Conservation (phyloP, 2,797 vertebrate genomes). For the Brachymystax lenok region DNA sequence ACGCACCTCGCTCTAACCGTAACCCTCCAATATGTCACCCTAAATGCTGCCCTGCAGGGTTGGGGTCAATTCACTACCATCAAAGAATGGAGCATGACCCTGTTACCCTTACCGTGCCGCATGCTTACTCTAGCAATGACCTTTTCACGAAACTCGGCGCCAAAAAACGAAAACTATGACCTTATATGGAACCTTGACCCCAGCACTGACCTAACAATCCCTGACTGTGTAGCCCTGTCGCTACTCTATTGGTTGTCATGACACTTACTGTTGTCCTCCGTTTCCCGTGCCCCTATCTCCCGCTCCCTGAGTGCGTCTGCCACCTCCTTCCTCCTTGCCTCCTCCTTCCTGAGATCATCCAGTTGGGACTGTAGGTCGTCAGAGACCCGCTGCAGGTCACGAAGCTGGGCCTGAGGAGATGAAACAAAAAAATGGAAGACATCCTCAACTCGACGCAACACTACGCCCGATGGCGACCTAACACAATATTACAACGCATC, state of each 20-base stretch:
- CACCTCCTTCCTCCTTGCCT: slow-evolving; percentile 52
- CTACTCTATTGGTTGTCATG: background rate
- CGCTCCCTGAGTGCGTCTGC: slow-evolving; percentile 59
- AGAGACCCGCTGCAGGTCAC: slow-evolving; percentile 69
- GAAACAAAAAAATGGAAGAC: background rate
- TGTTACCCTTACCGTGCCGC: slow-evolving; percentile 16
- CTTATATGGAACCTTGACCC: background rate
- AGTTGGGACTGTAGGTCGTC: slow-evolving; percentile 69
- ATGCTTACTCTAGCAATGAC: slow-evolving; percentile 28
- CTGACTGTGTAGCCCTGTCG: background rate
- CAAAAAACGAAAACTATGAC: background rate
- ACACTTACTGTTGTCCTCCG: slow-evolving; percentile 48
- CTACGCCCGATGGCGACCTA: background rate
- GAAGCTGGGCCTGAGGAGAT: slow-evolving; percentile 63
- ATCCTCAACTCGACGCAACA: background rate
- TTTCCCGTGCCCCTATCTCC: slow-evolving; percentile 49
- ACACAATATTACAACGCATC: background rate
- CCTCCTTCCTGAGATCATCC: slow-evolving; percentile 57
- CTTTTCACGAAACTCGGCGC: background rate
- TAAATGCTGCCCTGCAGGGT: slow-evolving; percentile 39
- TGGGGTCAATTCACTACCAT: slow-evolving; percentile 50
- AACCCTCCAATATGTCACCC: slow-evolving; percentile 49
- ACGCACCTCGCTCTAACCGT: slow-evolving; percentile 51
- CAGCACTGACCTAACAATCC: background rate
- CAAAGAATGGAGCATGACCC: slow-evolving; percentile 41